phyloP scores from a whole-genome alignment of 2,113 vertebrate genomes.

The Atrichornis clamosus region DNA sequence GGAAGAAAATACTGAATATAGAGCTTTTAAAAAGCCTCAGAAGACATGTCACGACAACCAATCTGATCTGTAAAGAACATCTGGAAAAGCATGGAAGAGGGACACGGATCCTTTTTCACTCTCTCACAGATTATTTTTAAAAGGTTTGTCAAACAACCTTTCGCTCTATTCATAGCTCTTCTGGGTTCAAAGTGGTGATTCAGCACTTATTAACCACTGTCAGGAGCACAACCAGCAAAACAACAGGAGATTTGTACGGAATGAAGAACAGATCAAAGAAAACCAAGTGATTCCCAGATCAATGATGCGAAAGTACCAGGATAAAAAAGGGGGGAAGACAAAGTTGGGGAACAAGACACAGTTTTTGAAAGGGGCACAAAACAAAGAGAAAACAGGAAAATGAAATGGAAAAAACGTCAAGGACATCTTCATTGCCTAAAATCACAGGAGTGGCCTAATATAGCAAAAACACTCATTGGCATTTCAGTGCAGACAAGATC shows the following conservation, averaged over 20 bases:
- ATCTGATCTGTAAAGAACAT: neutral
- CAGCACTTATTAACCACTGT: neutral
- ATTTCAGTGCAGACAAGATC: neutral
- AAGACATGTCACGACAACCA: neutral
- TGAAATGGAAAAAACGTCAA: neutral
- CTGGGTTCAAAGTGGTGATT: neutral
- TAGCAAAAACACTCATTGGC: neutral
- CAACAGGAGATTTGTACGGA: neutral
- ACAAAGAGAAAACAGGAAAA: neutral
- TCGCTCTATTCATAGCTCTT: neutral
- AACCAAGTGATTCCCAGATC: neutral
- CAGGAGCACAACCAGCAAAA: neutral
- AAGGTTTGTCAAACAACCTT: neutral
- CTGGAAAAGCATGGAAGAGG: neutral
- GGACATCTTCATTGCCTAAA: neutral
- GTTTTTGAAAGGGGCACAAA: neutral
- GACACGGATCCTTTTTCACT: neutral
- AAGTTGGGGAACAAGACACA: neutral
- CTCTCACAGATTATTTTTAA: neutral
- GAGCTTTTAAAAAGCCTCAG: neutral
- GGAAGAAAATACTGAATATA: neutral
- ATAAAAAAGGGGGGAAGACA: neutral
- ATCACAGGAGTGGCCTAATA: neutral
- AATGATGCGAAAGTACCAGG: neutral
- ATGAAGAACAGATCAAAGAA: neutral